Evolutionary conservation across 2,888 invertebrate species (phyloP).

Genomic region (Charanyca ferruginea): DNA sequence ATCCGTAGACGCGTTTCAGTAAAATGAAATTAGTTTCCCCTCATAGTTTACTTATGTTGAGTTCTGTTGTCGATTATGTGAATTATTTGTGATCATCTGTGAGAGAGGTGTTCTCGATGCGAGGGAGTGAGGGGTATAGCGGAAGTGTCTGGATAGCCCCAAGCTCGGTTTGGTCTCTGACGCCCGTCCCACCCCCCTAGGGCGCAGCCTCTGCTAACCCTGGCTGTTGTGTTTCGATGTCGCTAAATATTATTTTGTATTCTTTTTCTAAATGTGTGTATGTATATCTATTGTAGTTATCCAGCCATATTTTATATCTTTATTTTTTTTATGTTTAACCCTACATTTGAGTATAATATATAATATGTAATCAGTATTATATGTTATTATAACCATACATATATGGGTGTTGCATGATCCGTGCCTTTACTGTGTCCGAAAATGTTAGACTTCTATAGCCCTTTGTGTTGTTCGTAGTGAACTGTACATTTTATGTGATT

Average conservation of each 20-base stretch:
- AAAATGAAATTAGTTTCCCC: conserved; percentile 80
- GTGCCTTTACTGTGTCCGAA: conserved; percentile 89
- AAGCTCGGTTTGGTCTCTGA: conserved; percentile 87
- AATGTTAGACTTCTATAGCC: conserved; percentile 89
- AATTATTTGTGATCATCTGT: conserved; percentile 90
- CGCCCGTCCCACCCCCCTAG: conserved; percentile 85
- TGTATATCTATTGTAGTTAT: conserved; percentile 87
- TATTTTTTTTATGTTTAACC: conserved; percentile 73
- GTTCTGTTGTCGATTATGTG: conserved; percentile 87
- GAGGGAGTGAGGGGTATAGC: conserved; percentile 91
- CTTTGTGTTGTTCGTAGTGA: conserved; percentile 89
- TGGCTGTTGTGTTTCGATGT: conserved; percentile 91
- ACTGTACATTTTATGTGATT: conserved; percentile 85
- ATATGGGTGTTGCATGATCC: conserved; percentile 90
- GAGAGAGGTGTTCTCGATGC: conserved; percentile 91
- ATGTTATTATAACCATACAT: conserved; percentile 83
- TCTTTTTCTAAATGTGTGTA: conserved; percentile 85
- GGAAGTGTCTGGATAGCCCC: conserved; percentile 90
- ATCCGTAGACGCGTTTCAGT: conserved; percentile 80
- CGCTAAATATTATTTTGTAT: conserved; percentile 84
- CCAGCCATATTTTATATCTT: conserved; percentile 76
- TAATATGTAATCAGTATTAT: conserved; percentile 75
- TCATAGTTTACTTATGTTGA: conserved; percentile 86
- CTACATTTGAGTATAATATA: conserved; percentile 75
- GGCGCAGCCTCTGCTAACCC: conserved; percentile 91